Base-by-base conservation (phyloP, 2,113 vertebrate genomes). In the Actenoides hombroni region DNA sequence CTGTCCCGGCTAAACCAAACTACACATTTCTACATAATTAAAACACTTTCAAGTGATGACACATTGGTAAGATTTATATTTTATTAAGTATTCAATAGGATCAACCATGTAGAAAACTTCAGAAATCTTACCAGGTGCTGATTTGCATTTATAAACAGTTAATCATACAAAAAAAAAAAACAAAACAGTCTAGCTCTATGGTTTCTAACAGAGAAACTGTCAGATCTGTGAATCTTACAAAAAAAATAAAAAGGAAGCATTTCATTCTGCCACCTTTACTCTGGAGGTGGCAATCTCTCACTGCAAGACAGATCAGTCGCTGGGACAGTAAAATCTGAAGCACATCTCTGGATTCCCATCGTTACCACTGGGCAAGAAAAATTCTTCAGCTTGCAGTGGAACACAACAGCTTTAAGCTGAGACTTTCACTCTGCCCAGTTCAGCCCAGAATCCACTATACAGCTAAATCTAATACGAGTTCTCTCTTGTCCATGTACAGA, bases 401-500 rank as follows among this genome's bases (percentile, higher is more conserved):
- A 51, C 31, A 48, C 3, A 29, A 48, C 3, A 29, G 44, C 13
- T 56, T 2, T 8, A 40, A 75, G 10, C 17, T 2, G 6, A 26
- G 12, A 28, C 24, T 19, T 13, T 6, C 60, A 16, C 28, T 2
- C 15, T 16, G 84, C 21, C 24, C 64, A 64, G 29, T 5, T 49
- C 39, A 31, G 49, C n/a, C 33, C 18, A 60, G 20, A 17, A 35
- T 3, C 31, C 25, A 5, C 15, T 20, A 2, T 0, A 16, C 18
- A 68, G 40, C 3, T 33, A 56, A 77, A 57, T 20, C 54, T 13
- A 10, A 31, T 68, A 16, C 0, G 1, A 25, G 13, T 11, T 20
- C 6, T 13, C 14, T n/a, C 18, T 20, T 11, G 26, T 6, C 19
- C 35, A 29, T 3, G 14, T 31, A 21, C 0, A 3, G 8, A 8